Conservation (phyloP, 2,797 vertebrate species). For the Falco columbarius region DNA sequence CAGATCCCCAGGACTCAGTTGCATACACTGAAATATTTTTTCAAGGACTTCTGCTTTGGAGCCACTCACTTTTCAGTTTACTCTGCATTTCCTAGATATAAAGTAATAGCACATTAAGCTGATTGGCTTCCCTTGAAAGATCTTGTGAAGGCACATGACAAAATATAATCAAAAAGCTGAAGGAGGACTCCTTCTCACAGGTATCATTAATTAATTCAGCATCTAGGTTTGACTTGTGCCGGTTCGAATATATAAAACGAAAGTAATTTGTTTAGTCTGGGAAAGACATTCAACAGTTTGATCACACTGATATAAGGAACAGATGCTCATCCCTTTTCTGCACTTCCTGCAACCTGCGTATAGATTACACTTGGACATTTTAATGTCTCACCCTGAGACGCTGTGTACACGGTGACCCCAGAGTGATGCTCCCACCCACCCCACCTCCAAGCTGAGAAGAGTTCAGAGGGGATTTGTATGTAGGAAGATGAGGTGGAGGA, state of each 20-base stretch:
- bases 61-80: neutral
- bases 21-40: neutral
- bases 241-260: slow-evolving; percentile 25
- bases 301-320: neutral
- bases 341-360: neutral
- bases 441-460: neutral
- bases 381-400: neutral
- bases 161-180: neutral
- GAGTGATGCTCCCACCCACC: neutral
- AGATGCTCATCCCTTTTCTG: neutral
- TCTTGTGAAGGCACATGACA: neutral
- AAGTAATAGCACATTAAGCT: neutral
- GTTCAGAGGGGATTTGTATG: neutral
- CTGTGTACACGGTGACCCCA: neutral
- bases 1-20: neutral
- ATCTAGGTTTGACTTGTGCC: slow-evolving; percentile 8
- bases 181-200: neutral
- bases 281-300: neutral
- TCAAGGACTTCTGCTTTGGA: neutral
- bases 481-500: neutral
- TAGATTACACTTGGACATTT: neutral
- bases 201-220: slow-evolving; percentile 29
- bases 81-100: neutral
- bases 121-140: neutral
- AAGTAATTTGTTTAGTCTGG: slow-evolving; percentile 46